Evolutionary conservation across 2,113 vertebrate genomes (phyloP), one percentile per base, ranked within the genome.

Genomic region (Centrocercus urophasianus): DNA sequence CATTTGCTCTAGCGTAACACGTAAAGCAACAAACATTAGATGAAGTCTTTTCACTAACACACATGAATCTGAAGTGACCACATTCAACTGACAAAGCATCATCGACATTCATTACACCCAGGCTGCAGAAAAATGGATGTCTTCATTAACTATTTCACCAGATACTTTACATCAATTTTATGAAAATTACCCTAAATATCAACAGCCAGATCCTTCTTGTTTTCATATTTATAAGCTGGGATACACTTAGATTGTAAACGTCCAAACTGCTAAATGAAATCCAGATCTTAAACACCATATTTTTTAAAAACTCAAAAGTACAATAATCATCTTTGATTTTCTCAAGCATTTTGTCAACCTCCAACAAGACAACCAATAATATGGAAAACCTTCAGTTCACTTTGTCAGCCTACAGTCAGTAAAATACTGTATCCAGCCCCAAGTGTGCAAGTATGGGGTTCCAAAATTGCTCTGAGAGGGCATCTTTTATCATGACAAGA

Each of bases 11-110:
- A 59, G 89, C 3, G 1, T 79, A 89, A 97, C 96, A 97, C 21
- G 34, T 80, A 97, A 95, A 96, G 96, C 96, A 98, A 97, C 93
- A 92, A 95, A 96, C 97, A 96, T 18, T 36, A 73, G 88, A 96
- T 90, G 91, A 96, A 93, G 77, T 82, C 69, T 92, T 92, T 72
- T 64, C 93, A 83, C 67, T 94, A 96, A 97, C 97, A 97, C 30
- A 96, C 84, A 93, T 75, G 94, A 95, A 70, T 94, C 93, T 97
- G 70, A 94, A 91, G 77, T 95, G 96, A 88, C 63, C 96, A 98
- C 98, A 97, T 89, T 79, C 59, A 90, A 73, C 45, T 85, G 92
- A 97, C 95, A 93, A 93, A 90, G 97, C 93, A 96, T 83, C 96
- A 40, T 60, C 61, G 80, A 85, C 95, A 85, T 92, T 50, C 76